Evolutionary conservation across 2,797 vertebrate genomes (phyloP).

Genomic region (Discoglossus pictus): DNA sequence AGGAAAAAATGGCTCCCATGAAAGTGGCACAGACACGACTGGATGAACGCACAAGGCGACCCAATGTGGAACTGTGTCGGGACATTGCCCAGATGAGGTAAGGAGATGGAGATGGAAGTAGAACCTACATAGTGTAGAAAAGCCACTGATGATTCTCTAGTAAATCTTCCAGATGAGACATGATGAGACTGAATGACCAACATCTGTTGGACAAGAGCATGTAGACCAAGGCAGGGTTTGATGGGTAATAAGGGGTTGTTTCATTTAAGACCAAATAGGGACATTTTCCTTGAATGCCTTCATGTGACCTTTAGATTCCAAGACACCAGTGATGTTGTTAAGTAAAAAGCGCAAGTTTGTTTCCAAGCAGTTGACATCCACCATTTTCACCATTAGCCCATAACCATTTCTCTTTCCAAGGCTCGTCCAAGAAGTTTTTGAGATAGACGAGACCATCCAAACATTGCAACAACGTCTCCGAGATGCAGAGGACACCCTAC

Average conservation of each 20-base stretch:
- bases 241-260: too few relatives aligned
- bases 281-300: fast-evolving
- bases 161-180: too few relatives aligned
- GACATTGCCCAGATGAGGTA: slow-evolving; percentile 86
- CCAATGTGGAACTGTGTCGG: slow-evolving; percentile 87
- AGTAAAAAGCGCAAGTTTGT: too few relatives aligned
- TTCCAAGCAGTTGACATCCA: too few relatives aligned
- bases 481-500: slow-evolving; percentile 81
- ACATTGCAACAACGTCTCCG: slow-evolving; percentile 80
- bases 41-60: slow-evolving; percentile 84
- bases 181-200: too few relatives aligned
- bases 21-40: slow-evolving; percentile 92
- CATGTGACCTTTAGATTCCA: slow-evolving; percentile 7
- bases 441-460: slow-evolving; percentile 86
- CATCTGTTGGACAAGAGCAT: too few relatives aligned
- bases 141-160: too few relatives aligned
- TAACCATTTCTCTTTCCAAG: slow-evolving; percentile 60
- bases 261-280: too few relatives aligned
- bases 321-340: not conserved
- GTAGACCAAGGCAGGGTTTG: too few relatives aligned
- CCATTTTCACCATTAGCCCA: too few relatives aligned
- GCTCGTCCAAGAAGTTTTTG: slow-evolving; percentile 83
- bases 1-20: slow-evolving; percentile 81
- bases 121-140: fast-evolving
- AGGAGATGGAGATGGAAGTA: fast-evolving